Conservation (phyloP, 2,888 invertebrate genomes). For the Catotricha subobsoleta region DNA sequence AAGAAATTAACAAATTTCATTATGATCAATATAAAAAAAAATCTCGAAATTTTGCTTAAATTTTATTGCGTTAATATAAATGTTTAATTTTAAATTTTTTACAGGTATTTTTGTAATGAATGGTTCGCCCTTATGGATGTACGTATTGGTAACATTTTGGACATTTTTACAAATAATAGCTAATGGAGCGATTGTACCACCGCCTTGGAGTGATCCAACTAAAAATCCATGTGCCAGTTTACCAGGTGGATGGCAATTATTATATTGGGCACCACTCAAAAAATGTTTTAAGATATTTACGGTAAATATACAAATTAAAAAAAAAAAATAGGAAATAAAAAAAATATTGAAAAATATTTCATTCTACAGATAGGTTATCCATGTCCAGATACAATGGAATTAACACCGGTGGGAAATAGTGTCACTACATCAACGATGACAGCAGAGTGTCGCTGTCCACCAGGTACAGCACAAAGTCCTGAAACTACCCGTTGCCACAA, state of each 20-base stretch:
- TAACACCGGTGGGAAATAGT: conserved; percentile 37
- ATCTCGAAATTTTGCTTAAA: no score
- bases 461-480: conserved; percentile 53
- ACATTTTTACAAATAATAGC: no score
- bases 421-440: conserved; percentile 20
- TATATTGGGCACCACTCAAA: conserved; percentile 68
- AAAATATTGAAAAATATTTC: neutral
- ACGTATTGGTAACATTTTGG: no score
- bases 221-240: conserved; percentile 66
- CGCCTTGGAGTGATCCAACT: conserved; percentile 69
- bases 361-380: conserved; percentile 44
- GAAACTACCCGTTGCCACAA: conserved; percentile 51
- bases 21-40: no score
- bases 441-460: conserved; percentile 70
- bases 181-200: conserved; percentile 60
- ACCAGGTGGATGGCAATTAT: conserved; percentile 67
- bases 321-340: neutral
- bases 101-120: no score
- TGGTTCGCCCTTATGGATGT: no score
- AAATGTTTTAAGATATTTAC: conserved; percentile 78
- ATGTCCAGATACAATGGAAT: conserved; percentile 69
- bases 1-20: no score
- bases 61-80: no score
- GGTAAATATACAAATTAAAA: conserved; percentile 23
- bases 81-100: no score